Conservation (phyloP, 37 sponge, comb jelly and placozoan genomes). For the Ianthella basta region DNA sequence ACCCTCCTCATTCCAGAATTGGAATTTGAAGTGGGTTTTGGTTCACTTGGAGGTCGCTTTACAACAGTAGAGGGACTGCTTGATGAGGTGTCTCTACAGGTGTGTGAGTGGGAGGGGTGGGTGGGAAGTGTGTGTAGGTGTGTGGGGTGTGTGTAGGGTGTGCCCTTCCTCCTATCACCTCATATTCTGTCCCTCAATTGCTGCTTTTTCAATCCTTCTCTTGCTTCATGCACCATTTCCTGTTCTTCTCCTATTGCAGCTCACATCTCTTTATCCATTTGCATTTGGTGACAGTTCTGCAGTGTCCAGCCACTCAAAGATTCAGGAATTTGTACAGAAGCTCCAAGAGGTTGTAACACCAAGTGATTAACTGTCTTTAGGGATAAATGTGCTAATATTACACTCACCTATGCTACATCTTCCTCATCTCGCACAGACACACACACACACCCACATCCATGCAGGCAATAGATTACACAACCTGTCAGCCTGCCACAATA, state of each 20-base stretch:
- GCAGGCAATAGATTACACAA: too few relatives aligned
- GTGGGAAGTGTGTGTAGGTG: too few relatives aligned
- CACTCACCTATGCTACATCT: too few relatives aligned
- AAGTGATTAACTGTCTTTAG: too few relatives aligned
- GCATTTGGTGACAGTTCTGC: conserved; percentile 74
- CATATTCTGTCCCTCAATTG: background rate
- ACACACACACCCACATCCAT: too few relatives aligned
- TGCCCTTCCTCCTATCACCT: background rate
- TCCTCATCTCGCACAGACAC: too few relatives aligned
- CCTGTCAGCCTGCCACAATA: too few relatives aligned
- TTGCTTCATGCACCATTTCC: too few relatives aligned
- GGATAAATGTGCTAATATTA: too few relatives aligned
- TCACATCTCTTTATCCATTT: conserved; percentile 61
- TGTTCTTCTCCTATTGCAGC: background rate
- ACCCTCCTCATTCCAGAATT: conserved; percentile 75
- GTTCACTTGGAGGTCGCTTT: conserved; percentile 87
- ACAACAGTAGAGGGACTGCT: conserved; percentile 95
- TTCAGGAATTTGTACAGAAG: conserved; percentile 33
- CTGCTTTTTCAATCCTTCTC: too few relatives aligned
- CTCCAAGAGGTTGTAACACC: conserved; percentile 47
- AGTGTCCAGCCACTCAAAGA: background rate
- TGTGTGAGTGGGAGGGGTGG: background rate
- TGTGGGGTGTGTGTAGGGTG: background rate
- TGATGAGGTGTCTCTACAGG: conserved; percentile 65
- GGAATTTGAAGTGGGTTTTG: conserved; percentile 75